These are phyloP conservation scores for Vesta saturnalis DNA, from an alignment of 2,888 invertebrate genomes.

Conservation along the genomic window DNA sequence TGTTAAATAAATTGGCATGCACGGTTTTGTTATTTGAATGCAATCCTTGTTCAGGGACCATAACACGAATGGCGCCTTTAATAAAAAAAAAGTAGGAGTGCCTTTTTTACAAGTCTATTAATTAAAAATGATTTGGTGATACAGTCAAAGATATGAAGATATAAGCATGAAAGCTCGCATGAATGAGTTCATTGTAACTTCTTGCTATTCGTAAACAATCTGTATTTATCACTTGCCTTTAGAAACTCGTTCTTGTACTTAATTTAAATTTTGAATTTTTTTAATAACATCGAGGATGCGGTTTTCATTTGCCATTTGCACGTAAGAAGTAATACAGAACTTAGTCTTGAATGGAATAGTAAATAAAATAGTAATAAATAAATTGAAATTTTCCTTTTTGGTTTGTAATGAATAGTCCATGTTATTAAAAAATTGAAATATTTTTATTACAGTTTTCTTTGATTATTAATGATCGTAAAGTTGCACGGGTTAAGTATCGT, in stretches of 20 bases:
- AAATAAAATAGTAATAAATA: too few relatives aligned
- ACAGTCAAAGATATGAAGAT: background rate
- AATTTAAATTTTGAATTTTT: background rate
- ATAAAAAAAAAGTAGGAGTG: background rate
- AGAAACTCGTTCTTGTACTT: background rate
- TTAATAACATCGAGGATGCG: background rate
- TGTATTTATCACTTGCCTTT: background rate
- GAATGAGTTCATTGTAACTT: background rate
- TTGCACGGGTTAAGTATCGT: too few relatives aligned
- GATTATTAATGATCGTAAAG: too few relatives aligned
- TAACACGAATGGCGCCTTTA: background rate
- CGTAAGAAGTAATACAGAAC: too few relatives aligned
- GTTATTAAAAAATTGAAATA: too few relatives aligned
- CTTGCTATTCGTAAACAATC: background rate
- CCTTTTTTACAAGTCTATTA: conserved; percentile 1
- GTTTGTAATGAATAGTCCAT: too few relatives aligned
- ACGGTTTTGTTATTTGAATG: background rate
- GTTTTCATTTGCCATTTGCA: background rate
- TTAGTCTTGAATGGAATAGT: too few relatives aligned
- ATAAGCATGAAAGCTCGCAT: background rate
- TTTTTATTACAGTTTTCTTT: too few relatives aligned
- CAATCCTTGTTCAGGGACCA: background rate
- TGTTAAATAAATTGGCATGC: background rate
- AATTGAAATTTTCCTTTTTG: too few relatives aligned
- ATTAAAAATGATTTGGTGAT: background rate